Base-by-base conservation (phyloP, 1,140 invertebrate genomes). In the Cheumatopsyche charites region DNA sequence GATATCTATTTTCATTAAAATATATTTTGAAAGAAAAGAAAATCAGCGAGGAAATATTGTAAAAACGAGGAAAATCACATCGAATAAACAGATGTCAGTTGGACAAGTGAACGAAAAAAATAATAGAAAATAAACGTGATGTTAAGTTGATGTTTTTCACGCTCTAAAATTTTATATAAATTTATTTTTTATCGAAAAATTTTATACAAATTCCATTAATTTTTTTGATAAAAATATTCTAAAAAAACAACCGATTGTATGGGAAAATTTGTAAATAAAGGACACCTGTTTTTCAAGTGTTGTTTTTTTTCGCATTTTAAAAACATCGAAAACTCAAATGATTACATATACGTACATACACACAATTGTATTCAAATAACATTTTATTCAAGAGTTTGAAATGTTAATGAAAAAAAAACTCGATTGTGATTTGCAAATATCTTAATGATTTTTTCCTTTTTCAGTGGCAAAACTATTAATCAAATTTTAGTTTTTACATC, bases 111-210 rank as follows among this genome's bases (percentile, higher is more conserved):
- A 58, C 55, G 21, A 58, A 58, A 58, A 21, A 25, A 26, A 25
- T 25, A 58, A 3, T 15, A 23, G 25, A 58, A 25, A 58, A 58
- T 21, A 43, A 45, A 65, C 42, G 36, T 42, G 36, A 43, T 11
- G 62, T 17, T 65, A 62, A 62, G 61, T 62, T 62, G 61, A 19
- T 65, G 15, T 65, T 29, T 29, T 65, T 65, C 36, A 65, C 25
- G 29, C 36, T 41, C 29, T 6, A 42, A 29, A 42, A 45, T 45
- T 43, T 65, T 41, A 65, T 65, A 45, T 19, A 65, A 45, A 42
- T 19, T 43, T 9, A 52, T 52, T 17, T 5, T 17, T 52, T 52
- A 52, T 6, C 3, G 13, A 5, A 17, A 52, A 15, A 29, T 65
- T 42, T 65, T 42, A 15, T 4, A 15, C 25, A n/a, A 12, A 36